Evolutionary conservation across 2,113 vertebrate genomes (phyloP).

Genomic region (Tonatia bakeri): DNA sequence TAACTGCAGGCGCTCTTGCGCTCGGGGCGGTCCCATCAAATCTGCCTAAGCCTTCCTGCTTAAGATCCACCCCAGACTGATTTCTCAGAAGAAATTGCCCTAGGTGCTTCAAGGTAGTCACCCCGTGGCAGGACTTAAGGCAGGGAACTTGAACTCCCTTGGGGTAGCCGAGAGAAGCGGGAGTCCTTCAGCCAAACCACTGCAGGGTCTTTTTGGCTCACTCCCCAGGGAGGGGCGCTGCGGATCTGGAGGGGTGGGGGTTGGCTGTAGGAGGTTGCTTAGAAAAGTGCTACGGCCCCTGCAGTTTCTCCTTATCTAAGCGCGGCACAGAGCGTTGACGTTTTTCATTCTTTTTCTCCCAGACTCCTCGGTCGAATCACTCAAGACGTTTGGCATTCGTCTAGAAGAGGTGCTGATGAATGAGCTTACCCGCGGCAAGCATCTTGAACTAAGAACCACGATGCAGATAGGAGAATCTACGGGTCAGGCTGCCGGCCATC

Average conservation of each 20-base stretch:
- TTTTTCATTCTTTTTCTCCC: conserved; percentile 8
- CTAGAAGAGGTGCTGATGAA: conserved; percentile 69
- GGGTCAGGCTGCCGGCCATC: neutral
- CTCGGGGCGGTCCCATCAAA: neutral
- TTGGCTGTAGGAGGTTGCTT: neutral
- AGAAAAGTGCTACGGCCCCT: neutral
- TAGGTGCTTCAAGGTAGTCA: neutral
- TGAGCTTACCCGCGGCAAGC: conserved; percentile 60
- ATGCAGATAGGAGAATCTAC: conserved; percentile 56
- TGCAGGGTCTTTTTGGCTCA: neutral
- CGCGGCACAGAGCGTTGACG: neutral
- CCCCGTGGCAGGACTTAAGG: neutral
- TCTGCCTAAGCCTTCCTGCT: neutral
- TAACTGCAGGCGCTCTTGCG: neutral
- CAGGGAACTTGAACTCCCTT: neutral
- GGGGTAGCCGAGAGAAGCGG: neutral
- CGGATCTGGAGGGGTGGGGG: neutral
- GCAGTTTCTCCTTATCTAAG: neutral
- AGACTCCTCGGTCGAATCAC: neutral
- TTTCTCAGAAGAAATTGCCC: neutral
- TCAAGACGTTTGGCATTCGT: conserved; percentile 62
- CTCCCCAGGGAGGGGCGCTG: neutral
- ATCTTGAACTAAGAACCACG: conserved; percentile 29
- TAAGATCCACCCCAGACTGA: neutral
- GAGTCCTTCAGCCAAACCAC: neutral